Conservation (phyloP, 2,797 vertebrate species). For the Australoheros facetus region DNA sequence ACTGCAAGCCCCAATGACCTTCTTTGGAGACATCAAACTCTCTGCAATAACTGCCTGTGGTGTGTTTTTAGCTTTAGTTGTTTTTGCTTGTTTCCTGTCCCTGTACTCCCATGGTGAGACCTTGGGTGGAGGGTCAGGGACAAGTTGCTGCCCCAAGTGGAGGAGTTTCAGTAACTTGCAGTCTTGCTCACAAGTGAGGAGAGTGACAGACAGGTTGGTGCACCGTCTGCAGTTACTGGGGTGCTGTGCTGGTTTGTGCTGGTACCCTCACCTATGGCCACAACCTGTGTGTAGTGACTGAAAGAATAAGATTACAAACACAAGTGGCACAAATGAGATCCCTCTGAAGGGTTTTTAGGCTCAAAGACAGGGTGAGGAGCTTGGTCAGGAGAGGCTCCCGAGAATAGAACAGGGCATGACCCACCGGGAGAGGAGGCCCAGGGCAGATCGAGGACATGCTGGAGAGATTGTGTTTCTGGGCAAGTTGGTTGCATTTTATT, state of each 20-base stretch:
- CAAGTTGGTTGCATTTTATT: not conserved
- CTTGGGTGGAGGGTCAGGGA: not conserved
- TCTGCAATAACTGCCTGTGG: not conserved
- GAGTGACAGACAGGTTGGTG: not conserved
- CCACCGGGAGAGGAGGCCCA: not conserved
- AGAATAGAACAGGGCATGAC: not conserved
- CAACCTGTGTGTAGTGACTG: not conserved
- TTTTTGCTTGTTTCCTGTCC: not conserved
- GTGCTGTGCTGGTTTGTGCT: not conserved
- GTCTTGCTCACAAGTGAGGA: not conserved
- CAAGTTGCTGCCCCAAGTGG: not conserved
- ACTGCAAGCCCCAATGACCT: not conserved
- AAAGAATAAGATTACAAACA: not conserved
- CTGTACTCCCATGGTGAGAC: not conserved
- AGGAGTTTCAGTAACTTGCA: not conserved
- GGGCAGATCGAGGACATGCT: not conserved
- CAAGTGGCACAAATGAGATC: not conserved
- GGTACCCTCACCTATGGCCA: not conserved
- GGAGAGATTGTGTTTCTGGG: not conserved
- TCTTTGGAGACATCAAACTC: not conserved
- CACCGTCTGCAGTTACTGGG: not conserved
- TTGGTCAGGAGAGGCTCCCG: not conserved
- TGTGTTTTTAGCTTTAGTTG: not conserved
- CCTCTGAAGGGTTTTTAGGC: not conserved
- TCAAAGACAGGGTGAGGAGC: not conserved